These are phyloP conservation scores for Girardia tigrina DNA, from an alignment of 2,888 invertebrate genomes.

Conservation along the genomic window DNA sequence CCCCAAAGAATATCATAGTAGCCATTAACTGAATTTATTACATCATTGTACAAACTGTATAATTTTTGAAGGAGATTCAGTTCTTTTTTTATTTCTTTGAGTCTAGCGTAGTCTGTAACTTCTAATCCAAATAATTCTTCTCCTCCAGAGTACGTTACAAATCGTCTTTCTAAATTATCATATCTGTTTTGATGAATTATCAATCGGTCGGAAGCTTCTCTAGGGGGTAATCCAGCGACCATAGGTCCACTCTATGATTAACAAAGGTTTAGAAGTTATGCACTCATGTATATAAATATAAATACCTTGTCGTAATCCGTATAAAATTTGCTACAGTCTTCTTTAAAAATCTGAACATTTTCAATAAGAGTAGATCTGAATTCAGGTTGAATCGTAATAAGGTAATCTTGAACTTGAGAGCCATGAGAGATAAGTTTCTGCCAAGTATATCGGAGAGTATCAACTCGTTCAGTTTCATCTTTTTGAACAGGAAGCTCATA, in stretches of 20 bases:
- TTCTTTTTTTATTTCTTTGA: constrained; percentile 79
- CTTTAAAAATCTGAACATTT: constrained; percentile 30
- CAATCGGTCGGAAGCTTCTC: constrained; percentile 80
- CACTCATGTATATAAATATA: no score
- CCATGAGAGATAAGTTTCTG: constrained; percentile 30
- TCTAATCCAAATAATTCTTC: constrained; percentile 83
- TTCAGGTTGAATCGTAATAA: constrained; percentile 34
- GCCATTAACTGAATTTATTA: constrained; percentile 82
- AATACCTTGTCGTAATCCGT: constrained; percentile 32
- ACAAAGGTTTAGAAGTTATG: background rate
- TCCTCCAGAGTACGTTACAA: constrained; percentile 81
- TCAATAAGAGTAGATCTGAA: constrained; percentile 33
- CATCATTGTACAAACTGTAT: constrained; percentile 85
- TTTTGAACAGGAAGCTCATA: constrained; percentile 73
- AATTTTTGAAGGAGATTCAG: constrained; percentile 83
- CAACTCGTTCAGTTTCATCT: constrained; percentile 78
- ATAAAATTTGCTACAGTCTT: constrained; percentile 36
- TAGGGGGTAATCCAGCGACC: constrained; percentile 74
- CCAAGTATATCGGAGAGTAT: constrained; percentile 54
- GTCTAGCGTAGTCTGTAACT: constrained; percentile 78
- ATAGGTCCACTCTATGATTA: constrained; percentile 62
- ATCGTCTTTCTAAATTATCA: constrained; percentile 84
- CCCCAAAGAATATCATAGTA: constrained; percentile 94
- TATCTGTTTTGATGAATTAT: constrained; percentile 66
- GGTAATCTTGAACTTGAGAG: constrained; percentile 26